phyloP scores from a whole-genome alignment of 2,113 vertebrate species.

The Myrmecobius fasciatus region DNA sequence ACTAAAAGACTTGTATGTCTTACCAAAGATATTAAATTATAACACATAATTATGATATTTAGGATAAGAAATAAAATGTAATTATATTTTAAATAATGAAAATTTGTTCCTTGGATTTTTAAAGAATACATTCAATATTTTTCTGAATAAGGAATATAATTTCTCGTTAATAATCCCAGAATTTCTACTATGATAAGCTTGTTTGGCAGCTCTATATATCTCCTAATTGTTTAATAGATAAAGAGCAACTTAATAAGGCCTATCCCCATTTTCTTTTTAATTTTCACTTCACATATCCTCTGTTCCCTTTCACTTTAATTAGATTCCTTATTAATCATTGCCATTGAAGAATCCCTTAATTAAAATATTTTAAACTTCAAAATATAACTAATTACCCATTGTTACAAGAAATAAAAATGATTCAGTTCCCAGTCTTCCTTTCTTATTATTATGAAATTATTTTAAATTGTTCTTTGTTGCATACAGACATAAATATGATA shows the following conservation, averaged over 20 bases:
- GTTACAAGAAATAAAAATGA: constrained; percentile 1
- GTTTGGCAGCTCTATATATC: constrained; percentile 66
- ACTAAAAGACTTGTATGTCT: not conserved
- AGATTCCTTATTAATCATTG: constrained; percentile 52
- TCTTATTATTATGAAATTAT: constrained; percentile 2
- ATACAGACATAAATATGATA: not conserved
- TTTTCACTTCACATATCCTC: constrained; percentile 49
- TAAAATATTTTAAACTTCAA: constrained; percentile 36
- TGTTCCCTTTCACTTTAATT: constrained; percentile 66
- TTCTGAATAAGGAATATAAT: constrained; percentile 59
- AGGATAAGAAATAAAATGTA: not conserved
- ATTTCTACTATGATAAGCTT: constrained; percentile 64
- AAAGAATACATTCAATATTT: constrained; percentile 59
- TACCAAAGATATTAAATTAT: not conserved
- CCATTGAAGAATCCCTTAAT: not conserved
- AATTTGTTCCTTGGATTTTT: constrained; percentile 60
- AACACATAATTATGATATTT: not conserved
- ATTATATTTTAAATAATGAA: constrained; percentile 43
- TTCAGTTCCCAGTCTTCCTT: not conserved
- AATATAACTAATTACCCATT: not conserved
- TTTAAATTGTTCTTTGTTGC: not conserved
- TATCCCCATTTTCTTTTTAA: constrained; percentile 56
- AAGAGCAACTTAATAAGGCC: constrained; percentile 46
- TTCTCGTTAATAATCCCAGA: constrained; percentile 72
- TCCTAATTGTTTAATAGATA: constrained; percentile 54